Percentiles rank a stretch among this genome's conserved stretches.
phyloP scores from a whole-genome alignment of 2,113 vertebrate species.

The Prionailurus viverrinus region DNA sequence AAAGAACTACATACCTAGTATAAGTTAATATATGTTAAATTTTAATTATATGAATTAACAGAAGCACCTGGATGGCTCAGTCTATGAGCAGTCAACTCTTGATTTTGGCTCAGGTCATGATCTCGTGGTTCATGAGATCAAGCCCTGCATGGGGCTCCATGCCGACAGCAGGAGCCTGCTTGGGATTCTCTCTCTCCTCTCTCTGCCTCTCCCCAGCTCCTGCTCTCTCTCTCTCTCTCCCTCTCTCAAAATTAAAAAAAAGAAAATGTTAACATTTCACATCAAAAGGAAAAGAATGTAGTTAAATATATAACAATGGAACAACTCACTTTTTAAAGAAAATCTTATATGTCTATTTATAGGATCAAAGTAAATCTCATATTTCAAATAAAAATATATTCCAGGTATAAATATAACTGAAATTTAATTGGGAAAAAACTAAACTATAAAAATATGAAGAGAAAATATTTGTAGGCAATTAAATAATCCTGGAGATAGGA shows the following conservation, averaged over 20 bases:
- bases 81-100: too few species aligned
- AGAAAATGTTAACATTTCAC: neutral
- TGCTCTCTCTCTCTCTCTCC: too few species aligned
- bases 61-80: too few species aligned
- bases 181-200: too few species aligned
- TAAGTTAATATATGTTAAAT: neutral
- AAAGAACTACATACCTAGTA: neutral
- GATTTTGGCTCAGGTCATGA: too few species aligned
- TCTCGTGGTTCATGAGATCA: too few species aligned
- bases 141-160: too few species aligned
- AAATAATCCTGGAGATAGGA: neutral
- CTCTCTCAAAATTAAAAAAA: too few species aligned
- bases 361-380: neutral
- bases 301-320: neutral
- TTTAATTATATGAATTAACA: neutral
- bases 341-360: neutral
- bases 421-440: neutral
- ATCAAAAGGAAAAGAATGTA: neutral
- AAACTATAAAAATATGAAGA: neutral
- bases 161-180: too few species aligned
- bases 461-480: neutral
- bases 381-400: neutral
- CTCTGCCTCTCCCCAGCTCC: too few species aligned
- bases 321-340: neutral
- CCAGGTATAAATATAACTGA: neutral